A percentile compares a stretch with the other conserved stretches of the same genome.
Evolutionary conservation across 2,113 vertebrate species (phyloP).

Genomic region (Orthonyx spaldingii): DNA sequence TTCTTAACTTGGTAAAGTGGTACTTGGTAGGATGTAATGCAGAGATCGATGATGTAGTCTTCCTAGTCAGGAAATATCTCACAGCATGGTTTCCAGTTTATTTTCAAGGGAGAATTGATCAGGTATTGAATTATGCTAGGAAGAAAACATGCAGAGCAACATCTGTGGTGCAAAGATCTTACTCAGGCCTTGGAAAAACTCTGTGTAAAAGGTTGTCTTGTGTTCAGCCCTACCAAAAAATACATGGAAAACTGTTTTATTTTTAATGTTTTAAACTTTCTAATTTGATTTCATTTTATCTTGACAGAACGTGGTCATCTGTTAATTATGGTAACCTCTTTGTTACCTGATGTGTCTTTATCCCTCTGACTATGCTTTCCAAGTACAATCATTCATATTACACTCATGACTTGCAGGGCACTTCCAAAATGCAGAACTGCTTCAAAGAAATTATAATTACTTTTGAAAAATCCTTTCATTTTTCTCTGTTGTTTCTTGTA

Average conservation of each 20-base stretch:
- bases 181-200: background rate
- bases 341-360: background rate
- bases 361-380: background rate
- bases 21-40: background rate
- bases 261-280: background rate
- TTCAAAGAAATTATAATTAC: background rate
- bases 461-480: background rate
- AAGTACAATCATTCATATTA: background rate
- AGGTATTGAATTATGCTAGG: background rate
- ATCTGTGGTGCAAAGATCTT: background rate
- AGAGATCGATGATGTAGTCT: background rate
- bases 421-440: background rate
- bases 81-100: background rate
- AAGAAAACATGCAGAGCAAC: background rate
- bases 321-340: background rate
- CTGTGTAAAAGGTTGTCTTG: background rate
- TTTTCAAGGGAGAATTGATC: background rate
- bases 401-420: background rate
- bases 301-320: accelerated
- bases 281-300: background rate
- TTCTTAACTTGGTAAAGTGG: background rate
- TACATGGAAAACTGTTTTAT: background rate
- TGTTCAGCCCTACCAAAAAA: background rate
- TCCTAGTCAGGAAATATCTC: background rate
- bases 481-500: background rate